Conservation (phyloP, 2,113 vertebrate species). For the Odontesthes bonariensis region DNA sequence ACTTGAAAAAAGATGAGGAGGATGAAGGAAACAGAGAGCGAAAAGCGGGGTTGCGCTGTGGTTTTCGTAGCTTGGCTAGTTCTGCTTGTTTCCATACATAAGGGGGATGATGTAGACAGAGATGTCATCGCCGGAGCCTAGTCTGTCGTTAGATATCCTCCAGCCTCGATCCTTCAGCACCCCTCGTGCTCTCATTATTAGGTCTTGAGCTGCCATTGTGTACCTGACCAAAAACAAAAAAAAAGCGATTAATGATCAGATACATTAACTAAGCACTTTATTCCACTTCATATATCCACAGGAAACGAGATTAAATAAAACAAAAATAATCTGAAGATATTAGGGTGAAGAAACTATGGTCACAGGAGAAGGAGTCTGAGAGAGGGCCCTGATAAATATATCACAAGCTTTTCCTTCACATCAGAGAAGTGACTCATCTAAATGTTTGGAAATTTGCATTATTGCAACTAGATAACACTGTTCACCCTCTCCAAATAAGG, state of each 20-base stretch:
- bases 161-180: slow-evolving; percentile 95
- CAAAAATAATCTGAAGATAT: neutral
- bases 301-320: neutral
- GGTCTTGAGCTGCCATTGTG: slow-evolving; percentile 95
- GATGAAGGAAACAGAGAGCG: slow-evolving; percentile 16
- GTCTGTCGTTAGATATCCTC: slow-evolving; percentile 94
- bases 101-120: slow-evolving; percentile 97
- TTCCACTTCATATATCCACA: neutral
- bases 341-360: too few relatives aligned
- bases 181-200: slow-evolving; percentile 94
- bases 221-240: slow-evolving; percentile 86
- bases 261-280: neutral
- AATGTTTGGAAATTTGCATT: slow-evolving; percentile 60
- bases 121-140: slow-evolving; percentile 97
- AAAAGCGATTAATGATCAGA: slow-evolving; percentile 5
- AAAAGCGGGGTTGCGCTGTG: slow-evolving; percentile 6
- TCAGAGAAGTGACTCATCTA: slow-evolving; percentile 39
- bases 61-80: slow-evolving; percentile 60
- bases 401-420: slow-evolving; percentile 21
- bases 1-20: slow-evolving; percentile 39
- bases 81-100: slow-evolving; percentile 89
- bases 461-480: slow-evolving; percentile 33
- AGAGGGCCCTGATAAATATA: neutral
- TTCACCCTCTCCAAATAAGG: slow-evolving; percentile 31
- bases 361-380: too few relatives aligned